These are phyloP conservation scores for Leucania comma DNA, from an alignment of 2,888 invertebrate species.

Conservation along the genomic window DNA sequence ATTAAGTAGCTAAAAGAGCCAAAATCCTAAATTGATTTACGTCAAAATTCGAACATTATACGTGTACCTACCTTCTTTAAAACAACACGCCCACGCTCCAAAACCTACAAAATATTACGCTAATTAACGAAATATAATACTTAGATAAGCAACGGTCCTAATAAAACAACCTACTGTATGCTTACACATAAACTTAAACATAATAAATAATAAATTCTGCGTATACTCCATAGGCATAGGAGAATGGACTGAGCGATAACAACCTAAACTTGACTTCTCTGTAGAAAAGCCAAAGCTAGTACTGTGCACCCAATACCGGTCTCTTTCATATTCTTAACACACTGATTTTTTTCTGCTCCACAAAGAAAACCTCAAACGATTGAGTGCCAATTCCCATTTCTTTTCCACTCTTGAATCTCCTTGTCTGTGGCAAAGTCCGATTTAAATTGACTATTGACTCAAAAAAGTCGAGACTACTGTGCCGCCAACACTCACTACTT, in stretches of 20 bases:
- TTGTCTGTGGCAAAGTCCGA: no score
- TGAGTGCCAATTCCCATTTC: no score
- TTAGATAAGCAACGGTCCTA: conserved; percentile 40
- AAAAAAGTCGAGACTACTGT: no score
- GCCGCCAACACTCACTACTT: no score
- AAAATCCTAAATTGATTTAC: not conserved
- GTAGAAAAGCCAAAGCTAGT: not conserved
- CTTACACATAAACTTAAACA: conserved; percentile 39
- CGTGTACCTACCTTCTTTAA: not conserved
- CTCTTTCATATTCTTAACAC: no score
- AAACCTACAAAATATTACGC: conserved; percentile 25
- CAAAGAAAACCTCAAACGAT: no score
- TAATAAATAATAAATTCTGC: conserved; percentile 48
- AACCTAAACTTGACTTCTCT: not conserved
- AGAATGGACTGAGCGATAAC: not conserved
- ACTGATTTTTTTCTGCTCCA: no score
- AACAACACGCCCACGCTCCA: conserved; percentile 2
- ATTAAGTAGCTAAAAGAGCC: not conserved
- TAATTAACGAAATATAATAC: conserved; percentile 48
- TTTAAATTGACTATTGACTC: not conserved
- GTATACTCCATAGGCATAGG: not conserved
- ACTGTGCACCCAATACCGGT: not conserved
- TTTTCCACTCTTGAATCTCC: no score
- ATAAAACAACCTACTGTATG: conserved; percentile 34
- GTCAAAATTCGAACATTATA: not conserved